Conservation (phyloP, 2,113 vertebrate genomes). For the Bos indicus region DNA sequence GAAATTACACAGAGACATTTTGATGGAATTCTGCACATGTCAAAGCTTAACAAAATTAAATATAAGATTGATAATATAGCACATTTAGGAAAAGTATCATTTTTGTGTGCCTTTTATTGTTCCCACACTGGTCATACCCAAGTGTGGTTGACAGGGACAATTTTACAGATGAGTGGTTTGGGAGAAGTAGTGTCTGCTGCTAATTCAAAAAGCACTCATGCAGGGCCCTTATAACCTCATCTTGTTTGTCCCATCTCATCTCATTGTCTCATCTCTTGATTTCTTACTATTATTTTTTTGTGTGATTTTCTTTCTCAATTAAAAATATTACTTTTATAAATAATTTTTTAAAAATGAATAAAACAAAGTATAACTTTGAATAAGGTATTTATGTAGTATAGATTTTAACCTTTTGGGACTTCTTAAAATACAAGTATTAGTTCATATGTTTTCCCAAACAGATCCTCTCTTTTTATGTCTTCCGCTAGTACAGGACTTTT, state of each 20-base stretch:
- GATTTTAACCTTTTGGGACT: not conserved
- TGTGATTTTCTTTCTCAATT: not conserved
- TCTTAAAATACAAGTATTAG: not conserved
- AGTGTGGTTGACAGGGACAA: not conserved
- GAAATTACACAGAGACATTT: not conserved
- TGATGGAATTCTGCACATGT: not conserved
- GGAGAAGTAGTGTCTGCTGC: not conserved
- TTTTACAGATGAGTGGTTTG: not conserved
- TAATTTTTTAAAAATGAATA: not conserved
- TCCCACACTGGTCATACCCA: not conserved
- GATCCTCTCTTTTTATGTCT: not conserved
- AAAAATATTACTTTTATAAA: not conserved
- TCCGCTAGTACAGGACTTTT: not conserved
- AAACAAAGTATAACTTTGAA: not conserved
- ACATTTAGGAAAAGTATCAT: not conserved
- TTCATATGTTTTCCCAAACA: not conserved
- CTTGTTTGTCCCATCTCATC: not conserved
- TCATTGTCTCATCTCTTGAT: not conserved
- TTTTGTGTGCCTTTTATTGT: constrained; percentile 7
- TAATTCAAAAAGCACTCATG: not conserved
- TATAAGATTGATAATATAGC: not conserved
- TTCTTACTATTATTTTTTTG: not conserved
- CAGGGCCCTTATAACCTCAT: not conserved
- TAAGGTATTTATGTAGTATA: not conserved
- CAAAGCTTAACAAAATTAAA: not conserved